Evolutionary conservation across 2,113 vertebrate species (phyloP).

Genomic region (Nycticorax nycticorax): DNA sequence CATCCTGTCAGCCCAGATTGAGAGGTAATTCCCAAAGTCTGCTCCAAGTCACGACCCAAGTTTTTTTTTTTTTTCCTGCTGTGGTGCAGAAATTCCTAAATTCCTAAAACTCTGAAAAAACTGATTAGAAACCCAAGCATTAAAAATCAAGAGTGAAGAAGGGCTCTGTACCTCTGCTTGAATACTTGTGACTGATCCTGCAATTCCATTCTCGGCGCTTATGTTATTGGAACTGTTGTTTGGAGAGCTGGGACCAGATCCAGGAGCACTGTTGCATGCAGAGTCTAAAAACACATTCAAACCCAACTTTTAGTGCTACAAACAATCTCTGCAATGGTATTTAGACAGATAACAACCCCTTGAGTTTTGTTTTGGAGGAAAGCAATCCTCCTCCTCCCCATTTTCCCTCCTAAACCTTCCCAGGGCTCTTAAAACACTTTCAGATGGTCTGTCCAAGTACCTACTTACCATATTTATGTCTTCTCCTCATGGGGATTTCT

Average conservation of each 20-base stretch:
- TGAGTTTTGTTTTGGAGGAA: not conserved
- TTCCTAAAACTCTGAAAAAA: not conserved
- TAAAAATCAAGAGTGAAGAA: not conserved
- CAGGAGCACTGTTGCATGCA: slow-evolving; percentile 94
- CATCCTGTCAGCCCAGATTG: not conserved
- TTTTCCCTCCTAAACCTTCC: not conserved
- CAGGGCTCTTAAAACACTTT: not conserved
- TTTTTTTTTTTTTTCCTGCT: not conserved
- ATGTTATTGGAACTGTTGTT: slow-evolving; percentile 98
- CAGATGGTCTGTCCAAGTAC: not conserved
- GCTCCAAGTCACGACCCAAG: not conserved
- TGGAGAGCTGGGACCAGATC: slow-evolving; percentile 96
- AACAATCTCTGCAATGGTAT: not conserved
- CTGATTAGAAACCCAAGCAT: not conserved
- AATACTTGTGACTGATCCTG: slow-evolving; percentile 80
- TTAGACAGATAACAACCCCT: not conserved
- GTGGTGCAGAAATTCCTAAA: no score
- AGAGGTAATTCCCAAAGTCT: not conserved
- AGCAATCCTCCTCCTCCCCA: not conserved
- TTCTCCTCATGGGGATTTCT: not conserved
- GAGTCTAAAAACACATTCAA: slow-evolving; percentile 81
- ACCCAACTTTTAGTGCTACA: not conserved
- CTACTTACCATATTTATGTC: not conserved
- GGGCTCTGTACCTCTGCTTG: slow-evolving; percentile 84
- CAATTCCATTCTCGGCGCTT: slow-evolving; percentile 88